Evolutionary conservation across 2,888 invertebrate genomes (phyloP), one percentile per base, ranked within the genome.

Genomic region (Ichneumoninae sp.): DNA sequence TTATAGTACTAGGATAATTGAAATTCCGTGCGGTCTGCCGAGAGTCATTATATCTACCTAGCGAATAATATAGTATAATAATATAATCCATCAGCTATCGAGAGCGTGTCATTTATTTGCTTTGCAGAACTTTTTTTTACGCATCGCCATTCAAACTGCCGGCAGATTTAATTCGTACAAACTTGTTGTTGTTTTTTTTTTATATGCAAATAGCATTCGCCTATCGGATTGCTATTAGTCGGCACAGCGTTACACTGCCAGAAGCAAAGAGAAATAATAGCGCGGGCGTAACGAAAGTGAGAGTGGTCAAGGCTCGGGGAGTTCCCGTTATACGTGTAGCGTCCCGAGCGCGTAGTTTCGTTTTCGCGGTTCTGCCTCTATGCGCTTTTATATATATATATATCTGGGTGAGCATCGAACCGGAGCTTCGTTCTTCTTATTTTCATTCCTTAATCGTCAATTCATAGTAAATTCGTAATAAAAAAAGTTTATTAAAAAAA

Each of bases 271-370:
- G 57, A 72, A 74, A 33, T 47, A 69, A 77, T 36, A 52, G 60
- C 71, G 78, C 79, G 85, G 72, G 60, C 60, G 57, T 75, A 78
- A 84, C 44, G 88, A 89, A 89, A 89, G 89, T 88, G 89, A 89
- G 89, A 88, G 88, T 86, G 87, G 84, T 87, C 88, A 86, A 89
- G 89, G 87, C 86, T 83, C 80, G 79, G 54, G 78, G 70, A 65
- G 75, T 69, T 72, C 70, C 80, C 66, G 72, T 83, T 68, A 52
- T 60, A 79, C 57, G 30, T 65, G 68, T 52, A 66, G 26, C 52
- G 66, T 66, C 76, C 40, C 52, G 54, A 68, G 68, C 60, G 33
- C 30, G 52, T 30, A 70, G 75, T 72, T 72, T 79, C 79, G 69
- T 80, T 52, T 75, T 74, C 68, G 30, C 40, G 60, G 40, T 57